phyloP scores from a whole-genome alignment of 2,113 vertebrate species.

The Regulus satrapa region DNA sequence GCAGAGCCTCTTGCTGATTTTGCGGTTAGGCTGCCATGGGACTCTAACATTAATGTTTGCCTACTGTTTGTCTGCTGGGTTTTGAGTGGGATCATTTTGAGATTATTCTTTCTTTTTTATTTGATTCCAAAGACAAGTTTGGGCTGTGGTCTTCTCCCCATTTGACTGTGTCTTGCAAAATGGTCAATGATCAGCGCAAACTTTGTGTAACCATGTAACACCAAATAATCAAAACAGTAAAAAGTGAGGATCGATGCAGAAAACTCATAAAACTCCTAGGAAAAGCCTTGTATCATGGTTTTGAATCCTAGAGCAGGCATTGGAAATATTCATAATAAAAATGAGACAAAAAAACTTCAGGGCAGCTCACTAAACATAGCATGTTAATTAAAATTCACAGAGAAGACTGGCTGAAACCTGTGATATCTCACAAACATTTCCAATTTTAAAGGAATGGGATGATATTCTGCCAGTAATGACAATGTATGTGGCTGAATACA shows the following conservation, averaged over 20 bases:
- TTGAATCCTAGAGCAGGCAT: not conserved
- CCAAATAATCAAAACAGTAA: not conserved
- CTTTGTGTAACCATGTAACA: not conserved
- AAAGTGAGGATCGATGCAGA: not conserved
- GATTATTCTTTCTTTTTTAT: not conserved
- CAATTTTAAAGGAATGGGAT: slow-evolving; percentile 62
- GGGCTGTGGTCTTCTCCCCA: not conserved
- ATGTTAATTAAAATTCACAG: slow-evolving; percentile 19
- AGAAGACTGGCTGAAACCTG: slow-evolving; percentile 36
- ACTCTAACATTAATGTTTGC: not conserved
- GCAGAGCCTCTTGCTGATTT: not conserved
- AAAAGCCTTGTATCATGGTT: not conserved
- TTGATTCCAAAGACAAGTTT: not conserved
- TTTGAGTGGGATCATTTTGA: not conserved
- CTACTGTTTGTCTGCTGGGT: not conserved
- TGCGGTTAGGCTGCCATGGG: not conserved
- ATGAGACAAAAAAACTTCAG: not conserved
- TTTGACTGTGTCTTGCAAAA: not conserved
- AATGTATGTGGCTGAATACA: slow-evolving; percentile 60
- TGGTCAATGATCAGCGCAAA: not conserved
- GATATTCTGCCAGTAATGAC: slow-evolving; percentile 67
- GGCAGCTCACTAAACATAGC: not conserved
- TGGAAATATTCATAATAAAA: not conserved
- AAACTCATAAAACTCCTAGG: not conserved
- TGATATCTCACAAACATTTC: slow-evolving; percentile 19